Evolutionary conservation across 1,140 invertebrate species (phyloP).

Genomic region (Hylyphantes graminicola): DNA sequence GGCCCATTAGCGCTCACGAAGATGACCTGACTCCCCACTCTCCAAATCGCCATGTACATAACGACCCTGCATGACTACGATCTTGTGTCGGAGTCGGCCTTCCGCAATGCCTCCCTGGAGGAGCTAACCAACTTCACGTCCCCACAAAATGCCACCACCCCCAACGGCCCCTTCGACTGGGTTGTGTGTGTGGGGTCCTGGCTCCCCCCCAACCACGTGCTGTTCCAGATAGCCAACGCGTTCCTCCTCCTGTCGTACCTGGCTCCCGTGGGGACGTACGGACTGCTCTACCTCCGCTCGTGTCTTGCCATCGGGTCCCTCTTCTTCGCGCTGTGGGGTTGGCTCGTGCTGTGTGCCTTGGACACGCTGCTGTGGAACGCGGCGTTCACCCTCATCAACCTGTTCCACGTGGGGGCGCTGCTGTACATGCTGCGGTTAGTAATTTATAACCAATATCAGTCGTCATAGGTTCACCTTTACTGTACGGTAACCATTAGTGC

Average conservation of each 20-base stretch:
- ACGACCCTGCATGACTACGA: too few species aligned
- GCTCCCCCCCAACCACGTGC: conserved; percentile 53
- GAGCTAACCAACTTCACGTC: background rate
- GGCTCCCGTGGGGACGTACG: conserved; percentile 81
- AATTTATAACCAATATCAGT: too few species aligned
- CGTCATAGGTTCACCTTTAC: too few species aligned
- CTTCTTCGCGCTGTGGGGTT: conserved; percentile 83
- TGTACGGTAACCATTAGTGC: too few species aligned
- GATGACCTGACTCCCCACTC: too few species aligned
- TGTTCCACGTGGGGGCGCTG: conserved; percentile 82
- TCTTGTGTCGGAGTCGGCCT: too few species aligned
- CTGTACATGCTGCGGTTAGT: conserved; percentile 80
- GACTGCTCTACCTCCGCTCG: conserved; percentile 81
- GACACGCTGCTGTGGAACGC: conserved; percentile 89
- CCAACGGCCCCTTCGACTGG: conserved; percentile 17
- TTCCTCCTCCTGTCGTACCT: conserved; percentile 84
- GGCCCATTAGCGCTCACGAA: too few species aligned
- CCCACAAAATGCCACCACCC: background rate
- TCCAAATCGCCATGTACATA: too few species aligned
- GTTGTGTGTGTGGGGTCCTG: conserved; percentile 23
- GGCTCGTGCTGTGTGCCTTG: conserved; percentile 83
- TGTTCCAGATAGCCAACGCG: conserved; percentile 79
- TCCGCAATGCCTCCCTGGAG: too few species aligned
- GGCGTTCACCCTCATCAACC: conserved; percentile 84
- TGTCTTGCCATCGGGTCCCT: conserved; percentile 81